Evolutionary conservation across 2,113 vertebrate genomes (phyloP).

Genomic region (Mixornis gularis): DNA sequence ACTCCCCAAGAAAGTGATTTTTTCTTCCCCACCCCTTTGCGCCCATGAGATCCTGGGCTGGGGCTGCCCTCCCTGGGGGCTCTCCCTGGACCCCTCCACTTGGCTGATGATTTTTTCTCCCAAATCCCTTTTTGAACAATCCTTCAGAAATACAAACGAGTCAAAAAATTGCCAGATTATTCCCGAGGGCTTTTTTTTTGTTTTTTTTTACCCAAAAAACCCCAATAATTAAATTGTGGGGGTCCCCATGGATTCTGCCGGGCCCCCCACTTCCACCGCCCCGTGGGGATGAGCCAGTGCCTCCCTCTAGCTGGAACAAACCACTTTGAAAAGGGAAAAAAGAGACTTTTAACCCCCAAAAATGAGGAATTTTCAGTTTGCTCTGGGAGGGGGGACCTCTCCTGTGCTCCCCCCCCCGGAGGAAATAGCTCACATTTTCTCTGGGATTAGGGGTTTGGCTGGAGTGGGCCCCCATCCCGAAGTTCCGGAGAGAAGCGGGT

Average conservation of each 20-base stretch:
- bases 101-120: neutral
- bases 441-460: neutral
- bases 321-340: neutral
- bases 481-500: neutral
- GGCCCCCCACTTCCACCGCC: neutral
- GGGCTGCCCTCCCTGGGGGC: neutral
- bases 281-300: neutral
- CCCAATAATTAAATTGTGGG: neutral
- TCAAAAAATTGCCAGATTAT: neutral
- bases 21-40: neutral
- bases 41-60: neutral
- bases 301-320: neutral
- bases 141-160: neutral
- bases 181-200: neutral
- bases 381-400: neutral
- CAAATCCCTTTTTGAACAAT: neutral
- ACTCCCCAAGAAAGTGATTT: neutral
- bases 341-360: neutral
- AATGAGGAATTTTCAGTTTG: neutral
- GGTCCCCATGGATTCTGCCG: neutral
- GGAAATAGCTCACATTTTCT: constrained; percentile 11
- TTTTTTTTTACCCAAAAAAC: accelerated
- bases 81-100: neutral
- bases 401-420: neutral
- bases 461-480: neutral